Base-by-base conservation (phyloP, 2,888 invertebrate genomes). In the Cheilosia urbana region DNA sequence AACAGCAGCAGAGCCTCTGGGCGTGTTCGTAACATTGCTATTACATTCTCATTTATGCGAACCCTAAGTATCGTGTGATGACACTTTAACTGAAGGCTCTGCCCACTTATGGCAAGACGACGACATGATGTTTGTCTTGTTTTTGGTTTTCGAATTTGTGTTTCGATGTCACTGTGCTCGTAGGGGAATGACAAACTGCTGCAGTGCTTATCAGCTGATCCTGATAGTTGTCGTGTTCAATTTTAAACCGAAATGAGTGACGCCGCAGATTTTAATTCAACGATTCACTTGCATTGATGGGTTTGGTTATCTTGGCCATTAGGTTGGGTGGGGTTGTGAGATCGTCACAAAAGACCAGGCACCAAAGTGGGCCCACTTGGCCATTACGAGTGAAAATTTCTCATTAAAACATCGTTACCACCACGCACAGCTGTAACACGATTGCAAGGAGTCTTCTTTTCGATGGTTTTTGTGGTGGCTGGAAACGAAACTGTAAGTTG, bases 31-130 rank as follows among this genome's bases (percentile, higher is more conserved):
- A 78, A 78, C 73, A 73, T 73, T 73, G 45, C 62, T 63, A 63
- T 53, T 63, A 78, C 78, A 83, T 83, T 57, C 78, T 78, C 68
- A 83, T 83, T 78, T 83, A 73, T 83, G 77, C 60, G 72, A 53
- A 77, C 82, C 66, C 37, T 68, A 77, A 77, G 82, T 72, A 68
- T 75, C 73, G 21, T 83, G 62, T 73, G 78, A 73, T 83, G 83
- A 78, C 69, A 83, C 78, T 78, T 78, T 60, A 83, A 78, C 83
- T 65, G 78, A 78, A 72, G 82, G 82, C 77, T 77, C 2, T 9
- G 66, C 21, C 77, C 72, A 82, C 77, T 82, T 72, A 60, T 0
- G 51, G 72, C 66, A 66, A 51, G 53, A 76, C 60, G 71, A 60
- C 42, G 53, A 63, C 76, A 71, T 66, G 63, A 47, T 71, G 77